phyloP scores from a whole-genome alignment of 2,797 vertebrate species.

The Lutjanus argentimaculatus region DNA sequence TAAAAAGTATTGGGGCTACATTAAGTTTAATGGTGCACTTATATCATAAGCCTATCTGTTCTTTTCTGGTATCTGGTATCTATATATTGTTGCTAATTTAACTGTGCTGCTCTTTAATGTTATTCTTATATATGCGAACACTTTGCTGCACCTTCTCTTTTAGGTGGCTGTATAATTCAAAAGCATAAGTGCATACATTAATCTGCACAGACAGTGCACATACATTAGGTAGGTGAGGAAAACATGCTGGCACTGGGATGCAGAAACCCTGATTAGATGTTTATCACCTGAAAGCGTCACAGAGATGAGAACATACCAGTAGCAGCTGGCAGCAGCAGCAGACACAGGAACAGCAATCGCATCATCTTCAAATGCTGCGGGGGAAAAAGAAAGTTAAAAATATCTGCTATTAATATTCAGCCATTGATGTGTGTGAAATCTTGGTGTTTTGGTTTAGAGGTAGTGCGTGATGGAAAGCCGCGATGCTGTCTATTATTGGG shows the following conservation, averaged over 20 bases:
- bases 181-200: conserved; percentile 33
- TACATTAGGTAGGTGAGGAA: conserved; percentile 55
- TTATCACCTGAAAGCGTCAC: conserved; percentile 73
- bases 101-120: neutral
- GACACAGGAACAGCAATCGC: conserved; percentile 84
- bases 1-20: neutral
- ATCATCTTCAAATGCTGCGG: conserved; percentile 87
- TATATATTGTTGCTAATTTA: conserved; percentile 19
- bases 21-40: neutral
- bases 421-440: conserved; percentile 65
- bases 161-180: conserved; percentile 17
- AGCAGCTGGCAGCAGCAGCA: conserved; percentile 82
- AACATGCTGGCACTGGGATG: conserved; percentile 41
- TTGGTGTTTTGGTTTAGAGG: conserved; percentile 64
- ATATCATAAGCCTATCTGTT: neutral
- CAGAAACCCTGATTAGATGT: conserved; percentile 74
- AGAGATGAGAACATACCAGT: conserved; percentile 82
- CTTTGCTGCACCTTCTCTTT: conserved; percentile 13
- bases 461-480: conserved; percentile 58
- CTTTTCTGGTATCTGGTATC: neutral
- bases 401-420: conserved; percentile 77
- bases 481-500: conserved; percentile 59
- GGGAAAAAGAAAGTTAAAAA: conserved; percentile 72
- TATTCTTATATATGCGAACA: conserved; percentile 20
- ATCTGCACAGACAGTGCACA: conserved; percentile 24